Percentiles rank a stretch among this genome's conserved stretches.
Conservation (phyloP, 2,113 vertebrate species). For the Erythrocercus mccallii region DNA sequence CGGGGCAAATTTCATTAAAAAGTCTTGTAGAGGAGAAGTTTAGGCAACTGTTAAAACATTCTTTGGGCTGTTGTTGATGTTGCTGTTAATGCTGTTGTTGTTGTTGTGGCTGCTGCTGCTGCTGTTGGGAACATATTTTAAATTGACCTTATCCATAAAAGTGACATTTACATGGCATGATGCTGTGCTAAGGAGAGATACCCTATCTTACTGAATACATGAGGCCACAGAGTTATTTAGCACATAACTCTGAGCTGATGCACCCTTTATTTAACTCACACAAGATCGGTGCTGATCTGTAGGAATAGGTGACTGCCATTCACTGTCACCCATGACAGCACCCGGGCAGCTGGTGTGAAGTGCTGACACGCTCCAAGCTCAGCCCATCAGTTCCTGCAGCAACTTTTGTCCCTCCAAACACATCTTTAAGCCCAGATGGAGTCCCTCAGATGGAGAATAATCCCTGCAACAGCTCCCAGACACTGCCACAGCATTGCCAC, state of each 20-base stretch:
- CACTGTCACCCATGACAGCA: neutral
- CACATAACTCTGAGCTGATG: neutral
- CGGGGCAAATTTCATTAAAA: neutral
- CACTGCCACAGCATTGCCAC: neutral
- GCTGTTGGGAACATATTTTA: conserved; percentile 29
- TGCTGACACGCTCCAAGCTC: neutral
- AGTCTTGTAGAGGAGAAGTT: neutral
- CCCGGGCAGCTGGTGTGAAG: neutral
- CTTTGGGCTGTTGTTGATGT: neutral
- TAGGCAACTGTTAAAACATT: conserved; percentile 19
- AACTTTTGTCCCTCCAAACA: neutral
- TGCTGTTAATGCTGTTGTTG: neutral
- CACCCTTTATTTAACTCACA: neutral
- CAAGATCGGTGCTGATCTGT: neutral
- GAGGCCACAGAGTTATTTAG: neutral
- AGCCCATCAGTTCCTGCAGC: neutral
- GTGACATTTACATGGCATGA: conserved; percentile 45
- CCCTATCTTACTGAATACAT: neutral
- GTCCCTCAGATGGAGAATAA: neutral
- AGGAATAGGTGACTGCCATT: neutral
- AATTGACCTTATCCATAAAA: conserved; percentile 64
- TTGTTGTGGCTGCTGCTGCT: neutral
- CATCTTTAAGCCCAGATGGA: neutral
- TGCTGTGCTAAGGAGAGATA: neutral
- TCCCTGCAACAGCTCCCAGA: neutral